These are phyloP conservation scores for Sprattus sprattus DNA, from an alignment of 2,113 vertebrate genomes.

Conservation along the genomic window DNA sequence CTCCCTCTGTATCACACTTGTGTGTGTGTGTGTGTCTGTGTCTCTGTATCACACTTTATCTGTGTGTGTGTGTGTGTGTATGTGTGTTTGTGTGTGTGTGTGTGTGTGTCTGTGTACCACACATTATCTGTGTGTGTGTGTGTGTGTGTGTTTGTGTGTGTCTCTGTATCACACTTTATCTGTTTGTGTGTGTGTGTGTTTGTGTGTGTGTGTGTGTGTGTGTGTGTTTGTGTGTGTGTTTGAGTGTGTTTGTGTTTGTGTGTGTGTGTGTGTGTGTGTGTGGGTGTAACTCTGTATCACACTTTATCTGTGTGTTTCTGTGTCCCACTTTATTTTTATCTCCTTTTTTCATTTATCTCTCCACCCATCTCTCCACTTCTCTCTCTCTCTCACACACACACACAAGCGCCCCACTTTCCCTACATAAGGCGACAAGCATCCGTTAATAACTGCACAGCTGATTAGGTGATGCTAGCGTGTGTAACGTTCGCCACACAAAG, in stretches of 20 bases:
- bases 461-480: too few species aligned
- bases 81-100: background rate
- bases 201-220: background rate
- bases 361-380: too few species aligned
- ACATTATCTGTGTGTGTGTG: conserved; percentile 10
- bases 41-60: background rate
- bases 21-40: conserved; percentile 39
- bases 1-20: background rate
- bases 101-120: background rate
- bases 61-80: conserved; percentile 42
- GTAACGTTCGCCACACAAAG: too few species aligned
- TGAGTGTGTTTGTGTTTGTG: background rate
- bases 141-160: conserved; percentile 1
- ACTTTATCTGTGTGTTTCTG: too few species aligned
- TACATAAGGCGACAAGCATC: too few species aligned
- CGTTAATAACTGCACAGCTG: too few species aligned
- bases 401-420: too few species aligned
- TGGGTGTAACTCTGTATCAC: too few species aligned
- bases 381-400: too few species aligned
- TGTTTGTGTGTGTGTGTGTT: background rate
- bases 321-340: too few species aligned
- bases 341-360: too few species aligned
- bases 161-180: too few species aligned
- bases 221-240: background rate
- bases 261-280: background rate